Base-by-base conservation (phyloP, 2,113 vertebrate genomes). In the Corythornis vintsioides region DNA sequence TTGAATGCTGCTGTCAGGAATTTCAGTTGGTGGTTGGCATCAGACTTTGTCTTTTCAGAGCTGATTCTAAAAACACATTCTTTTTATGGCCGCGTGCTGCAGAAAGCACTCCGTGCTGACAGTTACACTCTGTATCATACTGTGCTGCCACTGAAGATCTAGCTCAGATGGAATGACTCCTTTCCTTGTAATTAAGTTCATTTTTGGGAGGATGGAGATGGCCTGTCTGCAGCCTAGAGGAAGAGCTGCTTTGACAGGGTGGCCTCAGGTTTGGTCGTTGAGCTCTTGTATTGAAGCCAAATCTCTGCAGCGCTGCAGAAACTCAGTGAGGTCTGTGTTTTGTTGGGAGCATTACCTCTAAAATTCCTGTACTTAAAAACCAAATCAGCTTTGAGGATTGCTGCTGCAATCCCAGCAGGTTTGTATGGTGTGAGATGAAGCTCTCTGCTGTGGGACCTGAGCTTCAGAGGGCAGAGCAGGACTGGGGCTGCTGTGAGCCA, bases 131-230 rank as follows among this genome's bases (percentile, higher is more conserved):
- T 70, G 13, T 64, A 77, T 92, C 90, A 64, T 66, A 8, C 79
- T 50, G 33, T 45, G 84, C 93, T 95, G 95, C 82, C 82, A 42
- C 2, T 1, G 4, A 76, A 73, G 75, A 87, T 92, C 55, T 74
- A 2, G 21, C 85, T 94, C 82, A 33, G 50, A 69, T 40, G 50
- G 56, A 91, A 66, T 50, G 69, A 55, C 43, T 77, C 43, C 60
- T 89, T 94, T 79, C 73, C 63, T 47, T 67, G 79, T 94, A 93
- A 91, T 89, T 88, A 96, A 94, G 43, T 94, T 83, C 88, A 93
- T 93, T 90, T 93, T 77, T 78, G 85, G 80, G 48, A 24, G 64
- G 80, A 60, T 47, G 31, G 69, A 64, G 94, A 81, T 71, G 80
- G 56, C 60, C 66, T 73, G 52, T 72, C 79, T 83, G 18, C 64